Base-by-base conservation (phyloP, 1,140 invertebrate genomes). In the Watersipora subatra region DNA sequence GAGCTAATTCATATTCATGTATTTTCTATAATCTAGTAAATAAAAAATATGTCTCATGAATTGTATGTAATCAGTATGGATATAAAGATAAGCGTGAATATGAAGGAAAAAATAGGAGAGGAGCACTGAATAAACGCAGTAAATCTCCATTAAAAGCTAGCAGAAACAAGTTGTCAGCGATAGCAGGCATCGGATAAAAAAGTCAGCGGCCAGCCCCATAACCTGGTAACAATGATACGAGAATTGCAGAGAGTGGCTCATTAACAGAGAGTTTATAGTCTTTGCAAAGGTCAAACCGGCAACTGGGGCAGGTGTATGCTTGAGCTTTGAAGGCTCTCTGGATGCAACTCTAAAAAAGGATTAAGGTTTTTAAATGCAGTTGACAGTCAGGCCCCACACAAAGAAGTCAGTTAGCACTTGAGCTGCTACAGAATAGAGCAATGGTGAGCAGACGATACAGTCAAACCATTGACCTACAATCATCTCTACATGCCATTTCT, bases 271-370 rank as follows among this genome's bases (percentile, higher is more conserved):
- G 75, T 63, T 83, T 78, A 65, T 82, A 83, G 46, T 80, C 78
- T 71, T 85, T 85, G 0, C 83, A 81, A 0, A 91, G 74, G 27
- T 84, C 81, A 27, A 80, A 72, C 24, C 88, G 81, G 73, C 89
- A 91, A 55, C 82, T 82, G 0, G 89, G 87, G 75, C 89, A 91
- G 2, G 73, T 82, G 58, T 82, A 84, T 0, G 85, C 82, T 61
- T 85, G 83, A 0, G 85, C 86, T 55, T 82, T 79, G 75, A 89
- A 89, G 17, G 88, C 87, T 24, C 85, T 78, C 72, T 84, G 83
- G 56, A 91, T 73, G 75, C 89, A 91, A 1, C 71, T 70, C 83
- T 78, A 68, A 22, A 73, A 74, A 57, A 57, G 34, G 67, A 68
- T 46, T 12, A n/a, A 46, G 7, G 34, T n/a, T 12, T 46, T 12